Conservation (phyloP, 2,888 invertebrate genomes). For the Gryllus longicercus region DNA sequence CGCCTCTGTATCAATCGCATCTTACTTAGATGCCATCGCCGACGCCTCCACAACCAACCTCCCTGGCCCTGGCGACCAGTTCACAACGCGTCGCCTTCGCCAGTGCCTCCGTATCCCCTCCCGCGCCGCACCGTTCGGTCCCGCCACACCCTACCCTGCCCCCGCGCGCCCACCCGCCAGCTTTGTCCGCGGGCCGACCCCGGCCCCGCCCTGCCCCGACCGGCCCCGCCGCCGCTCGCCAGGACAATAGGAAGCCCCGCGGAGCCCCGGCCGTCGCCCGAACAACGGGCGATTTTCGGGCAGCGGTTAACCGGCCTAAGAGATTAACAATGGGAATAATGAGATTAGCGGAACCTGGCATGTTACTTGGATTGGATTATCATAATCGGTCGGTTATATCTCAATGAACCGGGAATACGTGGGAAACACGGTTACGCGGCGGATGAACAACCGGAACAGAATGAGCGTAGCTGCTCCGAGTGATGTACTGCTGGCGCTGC, state of each 20-base stretch:
- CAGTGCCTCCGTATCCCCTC: too few species aligned
- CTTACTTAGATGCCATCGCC: too few species aligned
- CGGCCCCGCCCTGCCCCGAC: too few species aligned
- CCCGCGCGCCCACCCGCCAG: not conserved
- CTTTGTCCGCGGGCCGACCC: too few species aligned
- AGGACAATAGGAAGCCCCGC: not conserved
- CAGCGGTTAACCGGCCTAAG: not conserved
- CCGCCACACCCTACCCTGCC: not conserved
- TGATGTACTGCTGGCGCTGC: too few species aligned
- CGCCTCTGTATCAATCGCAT: too few species aligned
- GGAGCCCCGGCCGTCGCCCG: not conserved
- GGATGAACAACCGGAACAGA: too few species aligned
- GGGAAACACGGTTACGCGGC: too few species aligned
- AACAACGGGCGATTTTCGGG: not conserved
- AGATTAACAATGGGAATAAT: not conserved
- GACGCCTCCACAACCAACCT: rapidly evolving
- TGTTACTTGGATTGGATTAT: not conserved
- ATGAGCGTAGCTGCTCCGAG: too few species aligned
- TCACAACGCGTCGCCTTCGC: not conserved
- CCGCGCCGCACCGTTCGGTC: not conserved
- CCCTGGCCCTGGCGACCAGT: not conserved
- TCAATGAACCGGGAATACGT: not conserved
- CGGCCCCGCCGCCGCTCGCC: too few species aligned
- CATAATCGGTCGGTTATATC: not conserved
- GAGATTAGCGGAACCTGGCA: not conserved